A percentile compares a stretch with the other conserved stretches of the same genome.
These are phyloP conservation scores for Oxycera nigricornis DNA, from an alignment of 2,888 invertebrate species.

Conservation along the genomic window DNA sequence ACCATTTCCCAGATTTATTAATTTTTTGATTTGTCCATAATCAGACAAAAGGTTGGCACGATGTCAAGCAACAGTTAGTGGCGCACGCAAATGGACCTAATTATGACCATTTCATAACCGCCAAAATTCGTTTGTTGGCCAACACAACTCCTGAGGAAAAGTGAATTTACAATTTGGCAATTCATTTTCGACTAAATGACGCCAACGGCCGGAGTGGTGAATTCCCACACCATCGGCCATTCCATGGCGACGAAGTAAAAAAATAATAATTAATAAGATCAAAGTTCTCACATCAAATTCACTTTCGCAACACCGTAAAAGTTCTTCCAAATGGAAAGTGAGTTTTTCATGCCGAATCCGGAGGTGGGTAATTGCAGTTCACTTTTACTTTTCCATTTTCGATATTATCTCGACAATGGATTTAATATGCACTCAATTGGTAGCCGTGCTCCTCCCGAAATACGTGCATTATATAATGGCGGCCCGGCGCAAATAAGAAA, in stretches of 20 bases:
- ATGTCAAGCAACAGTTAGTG: constrained; percentile 18
- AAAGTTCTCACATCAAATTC: constrained; percentile 40
- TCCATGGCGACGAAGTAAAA: background rate
- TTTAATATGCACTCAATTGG: constrained; percentile 8
- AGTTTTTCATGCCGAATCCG: background rate
- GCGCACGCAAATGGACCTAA: constrained; percentile 1
- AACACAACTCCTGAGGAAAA: constrained; percentile 6
- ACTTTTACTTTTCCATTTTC: constrained; percentile 36
- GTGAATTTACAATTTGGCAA: constrained; percentile 29
- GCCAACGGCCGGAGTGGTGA: background rate
- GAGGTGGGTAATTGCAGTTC: background rate
- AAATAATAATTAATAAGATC: constrained; percentile 25
- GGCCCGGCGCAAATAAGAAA: background rate
- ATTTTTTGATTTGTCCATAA: background rate
- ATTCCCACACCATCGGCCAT: background rate
- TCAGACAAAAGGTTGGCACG: background rate
- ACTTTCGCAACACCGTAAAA: constrained; percentile 32
- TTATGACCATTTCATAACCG: constrained; percentile 27
- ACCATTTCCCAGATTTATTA: background rate
- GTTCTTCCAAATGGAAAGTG: constrained; percentile 20
- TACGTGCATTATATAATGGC: background rate
- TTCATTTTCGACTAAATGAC: constrained; percentile 23
- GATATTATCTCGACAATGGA: constrained; percentile 14
- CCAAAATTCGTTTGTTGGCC: background rate
- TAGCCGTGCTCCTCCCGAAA: background rate